Base-by-base conservation (phyloP, 2,888 invertebrate genomes). In the Allacma fusca region DNA sequence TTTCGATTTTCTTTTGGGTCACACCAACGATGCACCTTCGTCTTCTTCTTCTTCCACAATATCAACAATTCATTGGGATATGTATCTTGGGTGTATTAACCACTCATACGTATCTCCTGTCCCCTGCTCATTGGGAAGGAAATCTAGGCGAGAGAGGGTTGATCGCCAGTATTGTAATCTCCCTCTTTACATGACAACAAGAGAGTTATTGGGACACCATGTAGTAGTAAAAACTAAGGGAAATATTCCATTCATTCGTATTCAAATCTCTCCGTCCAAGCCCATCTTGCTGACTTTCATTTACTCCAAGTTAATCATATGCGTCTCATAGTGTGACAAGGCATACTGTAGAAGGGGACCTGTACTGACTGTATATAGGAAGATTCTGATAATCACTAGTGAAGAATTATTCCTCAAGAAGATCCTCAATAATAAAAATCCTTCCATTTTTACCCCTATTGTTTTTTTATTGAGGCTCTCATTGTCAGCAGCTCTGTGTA, bases 1-100 rank as follows among this genome's bases (percentile, higher is more conserved):
- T 78, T 78, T 78, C 78, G 78, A 78, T 78, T 78, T 75, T 78
- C 75, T 78, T 78, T 78, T 78, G 75, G 78, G 78, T 78, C 78
- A 78, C 59, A 44, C 64, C 34, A 29, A 71, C 29, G n/a, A 59
- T 75, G 44, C 75, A 67, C 28, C 67, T 75, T 75, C 34, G 9
- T 44, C 21, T 26, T 44, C 21, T 69, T 29, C 23, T 13, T 23
- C 69, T 40, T 65, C 19, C 26, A 23, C 69, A 44, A 50, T 69
- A 29, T 43, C n/a, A 28, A 70, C 50, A 59, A 29, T 16, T 0
- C 59, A 13, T 24, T 29, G 59, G 4, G 16, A 70, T 57, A 50
- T 28, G n/a, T 62, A 62, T 40, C 40, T 40, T n/a, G n/a, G n/a
- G n/a, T n/a, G n/a, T n/a, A n/a, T n/a, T n/a, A n/a, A n/a, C n/a